Conservation (phyloP, 2,888 invertebrate genomes). For the Leptura quadrifasciata region DNA sequence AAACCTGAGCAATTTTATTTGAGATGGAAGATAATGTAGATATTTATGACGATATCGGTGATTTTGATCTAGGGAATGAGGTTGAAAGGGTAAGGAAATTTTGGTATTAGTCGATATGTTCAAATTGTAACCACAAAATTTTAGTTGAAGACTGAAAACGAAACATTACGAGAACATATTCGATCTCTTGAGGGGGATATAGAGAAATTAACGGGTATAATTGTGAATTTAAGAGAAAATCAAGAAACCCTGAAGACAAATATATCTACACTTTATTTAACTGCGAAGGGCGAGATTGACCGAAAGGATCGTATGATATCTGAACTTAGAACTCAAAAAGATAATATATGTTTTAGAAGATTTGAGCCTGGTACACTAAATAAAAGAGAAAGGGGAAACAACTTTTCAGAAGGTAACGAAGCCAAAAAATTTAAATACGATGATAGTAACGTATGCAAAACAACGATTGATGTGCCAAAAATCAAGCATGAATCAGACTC, state of each 20-base stretch:
- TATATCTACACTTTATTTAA: constrained; percentile 73
- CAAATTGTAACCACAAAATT: constrained; percentile 49
- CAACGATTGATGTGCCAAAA: too few relatives aligned
- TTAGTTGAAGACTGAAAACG: constrained; percentile 66
- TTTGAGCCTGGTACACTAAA: background rate
- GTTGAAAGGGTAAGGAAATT: constrained; percentile 59
- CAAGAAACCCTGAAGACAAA: constrained; percentile 71
- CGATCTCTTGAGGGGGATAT: constrained; percentile 36
- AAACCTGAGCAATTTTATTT: background rate
- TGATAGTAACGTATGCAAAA: background rate
- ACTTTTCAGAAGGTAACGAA: background rate
- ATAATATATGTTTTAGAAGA: constrained; percentile 67
- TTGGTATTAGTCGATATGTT: constrained; percentile 18
- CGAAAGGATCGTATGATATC: constrained; percentile 74
- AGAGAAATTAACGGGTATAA: constrained; percentile 57
- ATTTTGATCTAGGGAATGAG: constrained; percentile 63
- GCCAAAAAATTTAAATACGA: constrained; percentile 14
- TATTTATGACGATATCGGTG: constrained; percentile 70
- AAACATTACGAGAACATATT: constrained; percentile 38
- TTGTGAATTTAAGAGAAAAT: constrained; percentile 63
- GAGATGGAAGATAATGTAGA: constrained; percentile 16
- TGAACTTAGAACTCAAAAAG: constrained; percentile 71
- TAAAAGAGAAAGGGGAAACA: background rate
- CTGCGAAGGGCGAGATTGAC: constrained; percentile 74
- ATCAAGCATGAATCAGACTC: too few relatives aligned